Evolutionary conservation across 2,113 vertebrate species (phyloP), one percentile per base, ranked within the genome.

Genomic region (Brachyistius frenatus): DNA sequence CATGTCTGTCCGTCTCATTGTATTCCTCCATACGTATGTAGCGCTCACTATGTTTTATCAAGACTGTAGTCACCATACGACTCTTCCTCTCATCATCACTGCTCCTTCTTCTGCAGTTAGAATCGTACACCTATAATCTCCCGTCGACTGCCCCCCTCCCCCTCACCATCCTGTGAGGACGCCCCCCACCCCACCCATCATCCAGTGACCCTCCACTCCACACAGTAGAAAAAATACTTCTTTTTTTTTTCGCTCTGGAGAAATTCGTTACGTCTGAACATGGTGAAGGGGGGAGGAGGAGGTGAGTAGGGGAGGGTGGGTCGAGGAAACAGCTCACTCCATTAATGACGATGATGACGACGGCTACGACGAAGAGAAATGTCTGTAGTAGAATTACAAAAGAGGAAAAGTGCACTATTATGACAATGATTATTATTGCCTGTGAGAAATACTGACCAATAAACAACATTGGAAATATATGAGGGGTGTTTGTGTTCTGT

Each of bases 371-470:
- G 60, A 88, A 87, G 83, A 91, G 85, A 93, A 93, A 93, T 92
- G 92, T 94, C 91, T 94, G 92, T 94, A 93, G 90, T 92, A 91
- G 92, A 93, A 90, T 87, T 81, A 84, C 86, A 90, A 90, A 85
- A 88, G 79, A 82, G 85, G 76, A 86, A 87, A 93, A 92, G 91
- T 94, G 94, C 93, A 94, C 94, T 94, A 94, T 94, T 87, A 91
- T 85, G 86, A 90, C 86, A 83, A 91, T 89, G 85, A 91, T 89
- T 92, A 93, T 92, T 94, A 94, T 92, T 95, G 94, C 93, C 94
- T 95, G 93, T 94, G 90, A 93, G 85, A 93, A 93, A 93, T 90
- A 93, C 91, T 90, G 88, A 93, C 82, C 92, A 94, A 94, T 95
- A 94, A 94, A 95, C 81, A 90, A 88, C 85, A 87, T 89, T 72